Evolutionary conservation across 2,113 vertebrate species (phyloP), one percentile per base, ranked within the genome.

Genomic region (Pseudorasbora parva): DNA sequence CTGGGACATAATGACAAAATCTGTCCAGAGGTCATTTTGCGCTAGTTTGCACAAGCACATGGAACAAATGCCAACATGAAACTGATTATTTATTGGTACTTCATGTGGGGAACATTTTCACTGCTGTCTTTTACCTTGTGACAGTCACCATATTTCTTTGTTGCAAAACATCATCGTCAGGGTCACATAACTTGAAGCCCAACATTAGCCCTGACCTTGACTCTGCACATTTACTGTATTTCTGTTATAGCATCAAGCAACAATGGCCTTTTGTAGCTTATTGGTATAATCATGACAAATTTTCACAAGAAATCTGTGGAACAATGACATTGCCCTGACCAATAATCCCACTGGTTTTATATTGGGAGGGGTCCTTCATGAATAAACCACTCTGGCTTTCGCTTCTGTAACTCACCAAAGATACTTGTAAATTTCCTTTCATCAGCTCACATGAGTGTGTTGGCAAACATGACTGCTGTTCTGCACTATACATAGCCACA

Each of bases 371-470:
- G 8, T 25, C 15, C 0, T 33, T 75, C 27, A 75, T 54, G 25
- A 33, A 75, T 54, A 15, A 54, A 54, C 54, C 43, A 5, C 41
- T 51, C 5, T 19, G 17, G 45, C 14, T 27, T 12, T 47, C 3
- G 0, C 11, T 12, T 75, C 73, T 51, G 37, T 17, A 17, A 25
- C 3, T 49, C 23, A 43, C 25, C n/a, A 14, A 72, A 15, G 2
- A 14, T 23, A 49, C 23, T 25, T 14, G n/a, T 5, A 77, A 14
- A 37, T 14, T 23, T n/a, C 4, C 0, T 72, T 71, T 43, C 15
- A 51, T 59, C 43, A 41, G 51, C 69, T 75, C 45, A 84, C 37
- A 56, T 59, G 33, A 84, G 78, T 91, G 86, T 91, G 89, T 90
- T 88, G 74, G 68, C 85, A 88, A 90, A 91, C 88, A 87, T 19